Evolutionary conservation across 2,797 vertebrate species (phyloP).

Genomic region (Chaunax sp.): DNA sequence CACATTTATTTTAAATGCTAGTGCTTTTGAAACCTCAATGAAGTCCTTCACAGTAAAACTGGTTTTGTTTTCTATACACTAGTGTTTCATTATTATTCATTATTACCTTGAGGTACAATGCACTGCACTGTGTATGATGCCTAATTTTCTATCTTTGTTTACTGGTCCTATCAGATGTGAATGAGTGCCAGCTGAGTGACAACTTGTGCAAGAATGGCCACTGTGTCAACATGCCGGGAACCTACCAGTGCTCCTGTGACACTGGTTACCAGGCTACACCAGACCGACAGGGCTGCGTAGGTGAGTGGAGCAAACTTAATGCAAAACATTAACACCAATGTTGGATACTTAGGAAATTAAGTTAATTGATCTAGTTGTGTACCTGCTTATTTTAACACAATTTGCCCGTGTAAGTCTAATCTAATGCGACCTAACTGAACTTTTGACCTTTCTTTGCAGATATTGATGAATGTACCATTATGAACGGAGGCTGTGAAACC

Average conservation of each 20-base stretch:
- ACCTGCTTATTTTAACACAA: background rate
- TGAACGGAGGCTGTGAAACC: conserved; percentile 92
- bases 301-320: conserved; percentile 77
- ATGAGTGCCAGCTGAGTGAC: conserved; percentile 91
- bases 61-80: background rate
- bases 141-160: conserved; percentile 9
- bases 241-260: conserved; percentile 92
- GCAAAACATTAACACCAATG: background rate
- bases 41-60: background rate
- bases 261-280: conserved; percentile 90
- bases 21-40: background rate
- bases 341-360: background rate
- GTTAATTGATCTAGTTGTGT: background rate
- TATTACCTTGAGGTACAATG: background rate
- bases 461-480: conserved; percentile 91
- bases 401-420: background rate
- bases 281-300: conserved; percentile 90
- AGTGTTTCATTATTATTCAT: background rate
- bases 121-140: background rate
- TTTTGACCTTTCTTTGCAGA: conserved; percentile 75
- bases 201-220: conserved; percentile 90
- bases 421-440: background rate
- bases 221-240: conserved; percentile 92
- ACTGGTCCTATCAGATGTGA: conserved; percentile 83
- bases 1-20: background rate